Evolutionary conservation across 2,797 vertebrate species (phyloP).

Genomic region (Eurystomus glaucurus): DNA sequence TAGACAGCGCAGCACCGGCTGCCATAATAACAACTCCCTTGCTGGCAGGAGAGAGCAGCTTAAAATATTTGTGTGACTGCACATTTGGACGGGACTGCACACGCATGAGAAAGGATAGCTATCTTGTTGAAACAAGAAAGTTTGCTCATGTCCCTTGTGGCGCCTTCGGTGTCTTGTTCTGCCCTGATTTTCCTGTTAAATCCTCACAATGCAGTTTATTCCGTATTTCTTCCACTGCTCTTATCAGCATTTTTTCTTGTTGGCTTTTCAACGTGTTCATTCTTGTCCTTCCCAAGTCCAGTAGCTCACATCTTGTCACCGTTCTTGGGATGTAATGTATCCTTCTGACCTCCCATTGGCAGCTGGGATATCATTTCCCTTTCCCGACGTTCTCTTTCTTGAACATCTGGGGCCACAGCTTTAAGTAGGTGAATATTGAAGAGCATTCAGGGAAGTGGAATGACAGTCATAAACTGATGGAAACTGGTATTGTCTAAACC

Average conservation of each 20-base stretch:
- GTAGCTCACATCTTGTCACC: background rate
- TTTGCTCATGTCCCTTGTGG: background rate
- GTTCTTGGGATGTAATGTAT: background rate
- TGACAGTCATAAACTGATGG: background rate
- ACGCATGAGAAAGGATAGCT: background rate
- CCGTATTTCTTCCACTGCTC: background rate
- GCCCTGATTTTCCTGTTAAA: background rate
- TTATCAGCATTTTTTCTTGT: background rate
- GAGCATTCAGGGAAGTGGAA: background rate
- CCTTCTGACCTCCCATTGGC: background rate
- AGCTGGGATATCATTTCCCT: background rate
- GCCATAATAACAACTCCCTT: conserved; percentile 15
- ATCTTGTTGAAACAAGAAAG: conserved; percentile 28
- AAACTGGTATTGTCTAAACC: background rate
- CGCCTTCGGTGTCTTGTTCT: background rate
- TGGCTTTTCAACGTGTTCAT: background rate
- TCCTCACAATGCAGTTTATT: background rate
- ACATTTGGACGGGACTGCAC: background rate
- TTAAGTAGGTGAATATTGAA: background rate
- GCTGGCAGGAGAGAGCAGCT: conserved; percentile 23
- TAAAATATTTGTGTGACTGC: conserved; percentile 32
- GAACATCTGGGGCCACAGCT: background rate
- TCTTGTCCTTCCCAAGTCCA: background rate
- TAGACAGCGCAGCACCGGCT: background rate
- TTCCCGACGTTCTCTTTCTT: background rate